These are phyloP conservation scores for Rhadina sibilatrix DNA, from an alignment of 2,113 vertebrate species.

Conservation along the genomic window DNA sequence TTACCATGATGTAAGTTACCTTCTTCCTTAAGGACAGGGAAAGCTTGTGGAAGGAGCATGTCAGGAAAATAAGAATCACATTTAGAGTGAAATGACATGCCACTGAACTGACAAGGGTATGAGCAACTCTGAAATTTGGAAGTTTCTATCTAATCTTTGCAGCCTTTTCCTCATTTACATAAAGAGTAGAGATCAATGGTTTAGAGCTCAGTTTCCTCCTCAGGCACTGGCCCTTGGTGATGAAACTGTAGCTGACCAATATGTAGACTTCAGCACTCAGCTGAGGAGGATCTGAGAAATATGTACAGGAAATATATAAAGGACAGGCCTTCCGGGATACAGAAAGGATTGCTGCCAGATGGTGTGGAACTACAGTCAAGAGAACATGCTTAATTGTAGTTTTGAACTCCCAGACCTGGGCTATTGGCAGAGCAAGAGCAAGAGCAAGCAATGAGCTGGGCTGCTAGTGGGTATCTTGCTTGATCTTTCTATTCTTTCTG, in stretches of 20 bases:
- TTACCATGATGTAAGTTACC: not conserved
- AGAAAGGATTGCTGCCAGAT: not conserved
- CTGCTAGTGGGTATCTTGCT: not conserved
- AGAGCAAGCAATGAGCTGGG: fast-evolving
- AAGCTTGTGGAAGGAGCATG: not conserved
- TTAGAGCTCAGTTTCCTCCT: not conserved
- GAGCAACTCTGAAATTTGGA: not conserved
- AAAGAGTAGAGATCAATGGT: fast-evolving
- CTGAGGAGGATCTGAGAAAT: not conserved
- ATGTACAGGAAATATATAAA: fast-evolving
- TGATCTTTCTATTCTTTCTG: not conserved
- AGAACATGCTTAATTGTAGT: not conserved
- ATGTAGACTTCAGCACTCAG: not conserved
- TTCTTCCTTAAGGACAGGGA: not conserved
- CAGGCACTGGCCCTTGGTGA: not conserved
- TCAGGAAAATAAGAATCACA: not conserved
- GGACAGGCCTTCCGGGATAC: not conserved
- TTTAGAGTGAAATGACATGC: not conserved
- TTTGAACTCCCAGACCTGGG: not conserved
- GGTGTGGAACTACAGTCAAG: not conserved
- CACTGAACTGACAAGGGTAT: not conserved
- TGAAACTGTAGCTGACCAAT: not conserved
- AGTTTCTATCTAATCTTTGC: not conserved
- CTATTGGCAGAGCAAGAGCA: not conserved
- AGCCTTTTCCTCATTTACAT: not conserved